Evolutionary conservation across 2,113 vertebrate genomes (phyloP), one percentile per base, ranked within the genome.

Genomic region (Pseudopodoces humilis): DNA sequence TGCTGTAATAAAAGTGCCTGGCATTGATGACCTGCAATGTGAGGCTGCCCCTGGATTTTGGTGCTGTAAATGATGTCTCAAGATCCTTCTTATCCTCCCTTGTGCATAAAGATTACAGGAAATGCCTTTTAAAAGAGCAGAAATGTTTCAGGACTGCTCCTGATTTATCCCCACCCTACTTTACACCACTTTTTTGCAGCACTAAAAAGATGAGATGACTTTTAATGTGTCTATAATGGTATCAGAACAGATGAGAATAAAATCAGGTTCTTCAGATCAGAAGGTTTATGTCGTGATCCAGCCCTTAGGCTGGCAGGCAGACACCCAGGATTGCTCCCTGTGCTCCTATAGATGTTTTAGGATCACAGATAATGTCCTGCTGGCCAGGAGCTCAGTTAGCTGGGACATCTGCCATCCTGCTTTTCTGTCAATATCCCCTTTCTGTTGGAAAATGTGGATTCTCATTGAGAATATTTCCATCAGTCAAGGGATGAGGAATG

Each of bases 271-370:
- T 60, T 47, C 20, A 53, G 35, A 35, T 53, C 10, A 37, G 30
- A 19, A 53, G 47, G 52, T 37, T 70, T 9, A 1, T 41, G 15
- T 56, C 23, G 47, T 46, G 46, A 7, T 27, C 14, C 74, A 50
- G 8, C 43, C 23, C 39, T 64, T 4, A 13, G 46, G 75, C 62
- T 79, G 58, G 43, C 49, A 14, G 53, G 81, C 46, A 81, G n/a
- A 6, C 20, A n/a, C 58, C 30, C 46, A 60, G 50, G 55, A 53
- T 30, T 70, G 67, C n/a, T 52, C 47, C 59, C 55, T 12, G 1
- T 41, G 72, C 13, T 35, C 4, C 33, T 16, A 0, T 0, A 5
- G 15, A 15, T 1, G 0, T n/a, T 83, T 74, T 39, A 41, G 52
- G 41, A 10, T 72, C n/a, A 3, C 3, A 17, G 27, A 4, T 20